Evolutionary conservation across 2,797 vertebrate species (phyloP).

Genomic region (Microchirus variegatus): DNA sequence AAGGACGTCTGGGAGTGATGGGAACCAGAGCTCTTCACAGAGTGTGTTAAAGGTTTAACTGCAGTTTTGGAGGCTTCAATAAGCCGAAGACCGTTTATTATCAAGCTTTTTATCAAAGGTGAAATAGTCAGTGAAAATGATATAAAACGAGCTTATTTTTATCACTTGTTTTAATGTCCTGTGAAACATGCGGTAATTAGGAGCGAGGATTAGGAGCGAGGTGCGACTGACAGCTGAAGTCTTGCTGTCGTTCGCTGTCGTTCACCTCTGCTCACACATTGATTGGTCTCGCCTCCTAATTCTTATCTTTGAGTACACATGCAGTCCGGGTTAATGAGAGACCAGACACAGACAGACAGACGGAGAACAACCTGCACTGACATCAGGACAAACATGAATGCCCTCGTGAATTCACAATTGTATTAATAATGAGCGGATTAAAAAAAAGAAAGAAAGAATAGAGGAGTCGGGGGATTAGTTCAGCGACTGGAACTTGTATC

Average conservation of each 20-base stretch:
- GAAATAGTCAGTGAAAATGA: not conserved
- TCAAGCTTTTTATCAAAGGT: no score
- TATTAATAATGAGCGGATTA: constrained; percentile 66
- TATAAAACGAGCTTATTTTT: not conserved
- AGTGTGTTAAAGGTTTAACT: not conserved
- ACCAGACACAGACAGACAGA: not conserved
- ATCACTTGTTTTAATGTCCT: constrained; percentile 33
- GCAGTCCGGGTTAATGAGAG: constrained; percentile 42
- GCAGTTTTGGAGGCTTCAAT: constrained; percentile 5
- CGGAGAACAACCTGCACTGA: constrained; percentile 30
- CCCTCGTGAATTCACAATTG: constrained; percentile 29
- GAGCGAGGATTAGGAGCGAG: constrained; percentile 25
- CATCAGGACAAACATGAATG: constrained; percentile 40
- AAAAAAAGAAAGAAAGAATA: constrained; percentile 23
- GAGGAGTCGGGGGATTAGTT: constrained; percentile 61
- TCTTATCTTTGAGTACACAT: constrained; percentile 64
- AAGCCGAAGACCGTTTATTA: not conserved
- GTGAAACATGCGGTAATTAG: constrained; percentile 50
- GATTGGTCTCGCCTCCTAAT: constrained; percentile 56
- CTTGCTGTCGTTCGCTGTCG: constrained; percentile 39
- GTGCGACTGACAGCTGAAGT: constrained; percentile 64
- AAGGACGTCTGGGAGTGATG: constrained; percentile 32
- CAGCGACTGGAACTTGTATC: constrained; percentile 60
- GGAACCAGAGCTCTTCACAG: constrained; percentile 1
- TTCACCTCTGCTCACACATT: constrained; percentile 52